These are phyloP conservation scores for Gibbula magus DNA, from an alignment of 2,888 invertebrate species.

Conservation along the genomic window DNA sequence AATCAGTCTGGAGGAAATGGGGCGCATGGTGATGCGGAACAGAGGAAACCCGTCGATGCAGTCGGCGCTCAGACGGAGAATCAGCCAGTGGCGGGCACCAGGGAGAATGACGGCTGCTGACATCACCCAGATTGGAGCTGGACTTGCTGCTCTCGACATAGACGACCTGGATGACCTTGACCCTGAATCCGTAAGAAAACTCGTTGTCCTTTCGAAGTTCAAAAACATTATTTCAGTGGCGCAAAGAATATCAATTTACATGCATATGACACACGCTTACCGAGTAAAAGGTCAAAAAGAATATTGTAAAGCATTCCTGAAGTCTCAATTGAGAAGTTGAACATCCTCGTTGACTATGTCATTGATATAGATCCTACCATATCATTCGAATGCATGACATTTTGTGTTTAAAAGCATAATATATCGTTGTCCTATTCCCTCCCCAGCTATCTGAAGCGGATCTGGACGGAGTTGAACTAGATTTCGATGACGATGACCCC, in stretches of 20 bases:
- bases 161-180: constrained; percentile 24
- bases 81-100: not conserved
- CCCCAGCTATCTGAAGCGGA: not conserved
- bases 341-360: too few species aligned
- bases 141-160: constrained; percentile 7
- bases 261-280: too few species aligned
- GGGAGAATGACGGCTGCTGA: not conserved
- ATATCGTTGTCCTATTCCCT: too few species aligned
- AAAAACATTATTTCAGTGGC: too few species aligned
- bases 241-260: too few species aligned
- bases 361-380: too few species aligned
- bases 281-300: too few species aligned
- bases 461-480: not conserved
- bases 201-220: too few species aligned
- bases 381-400: too few species aligned
- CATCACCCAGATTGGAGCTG: not conserved
- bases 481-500: constrained; percentile 30
- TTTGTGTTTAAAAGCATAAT: too few species aligned
- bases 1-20: constrained; percentile 13
- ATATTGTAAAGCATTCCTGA: too few species aligned
- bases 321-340: too few species aligned
- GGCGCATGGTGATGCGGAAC: not conserved
- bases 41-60: constrained; percentile 4
- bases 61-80: not conserved
- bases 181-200: not conserved